Evolutionary conservation across 1,140 invertebrate genomes (phyloP), one percentile per base, ranked within the genome.

Genomic region (Drosophila virilis): DNA sequence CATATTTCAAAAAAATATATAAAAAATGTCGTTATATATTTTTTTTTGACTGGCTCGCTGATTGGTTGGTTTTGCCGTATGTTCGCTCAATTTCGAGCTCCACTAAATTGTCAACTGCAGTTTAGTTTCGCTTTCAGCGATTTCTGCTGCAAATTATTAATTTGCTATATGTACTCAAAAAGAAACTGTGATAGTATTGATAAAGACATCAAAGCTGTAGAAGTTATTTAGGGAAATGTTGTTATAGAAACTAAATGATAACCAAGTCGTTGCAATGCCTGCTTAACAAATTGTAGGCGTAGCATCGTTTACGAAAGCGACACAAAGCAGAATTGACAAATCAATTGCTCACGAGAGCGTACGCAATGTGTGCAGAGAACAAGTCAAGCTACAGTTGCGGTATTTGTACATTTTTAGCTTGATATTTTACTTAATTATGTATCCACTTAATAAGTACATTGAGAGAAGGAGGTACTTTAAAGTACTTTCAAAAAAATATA

Each of bases 61-160:
- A 59, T 55, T 64, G 33, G 54, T 48, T 54, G 32, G n/a, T 58
- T 43, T 35, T 51, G 17, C 4, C 17, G 71, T 37, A n/a, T 6
- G 22, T 17, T 54, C 32, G 65, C 52, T 59, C 45, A 55, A 62
- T 80, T 69, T 64, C 57, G 10, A 62, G 60, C 45, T 74, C 42
- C 59, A 73, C 72, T 76, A 79, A 83, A 79, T 77, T 83, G 80
- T 83, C 80, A 83, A 66, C 73, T 83, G 64, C 80, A 83, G 80
- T 68, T 71, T 55, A 64, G 73, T 74, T 79, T 83, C 43, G 75
- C 50, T 82, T 72, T 82, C 76, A 75, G 80, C 71, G 65, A 54
- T 69, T 77, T 64, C 62, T 70, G 68, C 62, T 68, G 72, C 67
- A 83, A 68, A 76, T 84, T 76, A 83, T 76, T 67, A 76, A 83